These are phyloP conservation scores for Plectropomus leopardus DNA, from an alignment of 2,113 vertebrate species.

Conservation along the genomic window DNA sequence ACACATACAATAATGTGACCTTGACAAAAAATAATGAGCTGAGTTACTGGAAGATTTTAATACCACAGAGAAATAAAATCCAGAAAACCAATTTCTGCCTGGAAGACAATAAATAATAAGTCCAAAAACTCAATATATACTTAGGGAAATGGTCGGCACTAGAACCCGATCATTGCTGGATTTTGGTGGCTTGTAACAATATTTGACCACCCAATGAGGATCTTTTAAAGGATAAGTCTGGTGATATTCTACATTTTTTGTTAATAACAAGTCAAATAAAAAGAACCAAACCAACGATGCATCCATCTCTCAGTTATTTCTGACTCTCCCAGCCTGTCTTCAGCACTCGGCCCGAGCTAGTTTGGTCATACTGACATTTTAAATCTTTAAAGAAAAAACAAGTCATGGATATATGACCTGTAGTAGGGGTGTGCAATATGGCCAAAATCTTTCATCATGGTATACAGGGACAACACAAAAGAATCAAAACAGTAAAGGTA, in stretches of 20 bases:
- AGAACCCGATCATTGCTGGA: background rate
- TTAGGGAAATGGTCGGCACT: background rate
- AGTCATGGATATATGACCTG: too few species aligned
- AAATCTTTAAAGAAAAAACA: background rate
- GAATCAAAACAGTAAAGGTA: too few species aligned
- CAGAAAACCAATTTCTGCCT: background rate
- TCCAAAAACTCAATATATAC: background rate
- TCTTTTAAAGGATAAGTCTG: background rate
- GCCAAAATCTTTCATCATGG: too few species aligned
- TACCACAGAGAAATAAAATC: slow-evolving; percentile 16
- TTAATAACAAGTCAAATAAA: background rate
- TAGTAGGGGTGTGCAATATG: too few species aligned
- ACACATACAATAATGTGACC: slow-evolving; percentile 13
- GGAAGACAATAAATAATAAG: slow-evolving; percentile 21
- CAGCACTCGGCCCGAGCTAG: background rate
- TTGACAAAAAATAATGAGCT: slow-evolving; percentile 12
- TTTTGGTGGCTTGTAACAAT: background rate
- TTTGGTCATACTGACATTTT: background rate
- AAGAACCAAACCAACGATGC: background rate
- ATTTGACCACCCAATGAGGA: background rate
- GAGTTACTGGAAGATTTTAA: background rate
- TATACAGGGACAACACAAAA: too few species aligned
- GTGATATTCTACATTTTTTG: background rate
- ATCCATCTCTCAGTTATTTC: background rate
- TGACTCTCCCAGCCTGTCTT: too few species aligned